Evolutionary conservation across 2,113 vertebrate genomes (phyloP).

Genomic region (Petrocephalus zakoni): DNA sequence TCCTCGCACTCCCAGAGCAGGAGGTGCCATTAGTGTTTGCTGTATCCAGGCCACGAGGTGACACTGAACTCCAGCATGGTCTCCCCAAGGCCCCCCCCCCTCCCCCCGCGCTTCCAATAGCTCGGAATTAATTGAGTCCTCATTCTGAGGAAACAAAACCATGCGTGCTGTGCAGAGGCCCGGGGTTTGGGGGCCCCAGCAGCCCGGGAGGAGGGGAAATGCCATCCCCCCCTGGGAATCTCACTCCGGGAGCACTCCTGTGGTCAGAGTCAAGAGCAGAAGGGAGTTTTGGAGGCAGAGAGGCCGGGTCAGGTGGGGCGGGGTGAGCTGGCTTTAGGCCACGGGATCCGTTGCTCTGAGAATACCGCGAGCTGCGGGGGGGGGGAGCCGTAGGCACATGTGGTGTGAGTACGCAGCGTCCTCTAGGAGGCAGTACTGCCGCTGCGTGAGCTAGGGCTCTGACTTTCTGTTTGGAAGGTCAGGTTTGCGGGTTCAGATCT

Average conservation of each 20-base stretch:
- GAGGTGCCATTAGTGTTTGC: slow-evolving; percentile 41
- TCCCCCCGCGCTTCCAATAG: slow-evolving; percentile 51
- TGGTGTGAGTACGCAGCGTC: not conserved
- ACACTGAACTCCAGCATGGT: slow-evolving; percentile 41
- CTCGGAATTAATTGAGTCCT: slow-evolving; percentile 66
- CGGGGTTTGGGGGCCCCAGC: slow-evolving; percentile 17
- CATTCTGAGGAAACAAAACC: slow-evolving; percentile 48
- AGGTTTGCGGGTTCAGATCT: not conserved
- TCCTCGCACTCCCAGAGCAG: slow-evolving; percentile 35
- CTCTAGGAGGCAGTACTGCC: not conserved
- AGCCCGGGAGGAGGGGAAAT: slow-evolving; percentile 30
- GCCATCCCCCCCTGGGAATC: slow-evolving; percentile 42
- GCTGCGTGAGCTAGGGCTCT: not conserved
- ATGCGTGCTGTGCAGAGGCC: not conserved
- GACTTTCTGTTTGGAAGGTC: not conserved
- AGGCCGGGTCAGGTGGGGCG: not conserved
- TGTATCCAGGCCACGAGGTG: slow-evolving; percentile 49
- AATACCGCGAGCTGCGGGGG: not conserved
- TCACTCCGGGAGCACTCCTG: slow-evolving; percentile 21
- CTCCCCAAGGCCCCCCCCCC: slow-evolving; percentile 32
- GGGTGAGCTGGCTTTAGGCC: not conserved
- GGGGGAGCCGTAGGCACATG: not conserved
- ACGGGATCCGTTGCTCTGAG: not conserved
- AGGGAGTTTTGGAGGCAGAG: not conserved
- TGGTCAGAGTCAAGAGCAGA: not conserved